phyloP scores from a whole-genome alignment of 2,113 vertebrate species.

The Puma concolor region DNA sequence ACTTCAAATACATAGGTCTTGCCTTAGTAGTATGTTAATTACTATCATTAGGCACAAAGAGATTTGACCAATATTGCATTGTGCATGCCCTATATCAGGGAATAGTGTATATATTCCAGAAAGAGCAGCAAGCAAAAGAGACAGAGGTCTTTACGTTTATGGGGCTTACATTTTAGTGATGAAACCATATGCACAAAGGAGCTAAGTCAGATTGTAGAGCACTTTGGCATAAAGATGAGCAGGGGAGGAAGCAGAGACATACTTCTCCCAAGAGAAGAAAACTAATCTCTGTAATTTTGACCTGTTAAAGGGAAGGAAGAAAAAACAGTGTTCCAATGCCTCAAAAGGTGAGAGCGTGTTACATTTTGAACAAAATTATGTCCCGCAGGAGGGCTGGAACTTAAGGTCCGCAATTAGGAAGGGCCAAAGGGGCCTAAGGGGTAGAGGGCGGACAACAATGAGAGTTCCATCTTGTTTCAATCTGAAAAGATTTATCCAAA shows the following conservation, averaged over 20 bases:
- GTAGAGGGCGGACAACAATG: background rate
- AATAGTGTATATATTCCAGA: background rate
- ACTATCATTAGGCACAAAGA: background rate
- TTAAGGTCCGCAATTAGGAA: background rate
- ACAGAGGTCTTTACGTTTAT: too few relatives aligned
- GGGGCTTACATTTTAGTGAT: background rate
- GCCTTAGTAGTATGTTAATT: background rate
- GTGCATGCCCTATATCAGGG: background rate
- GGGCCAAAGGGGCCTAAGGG: background rate
- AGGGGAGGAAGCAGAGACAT: background rate
- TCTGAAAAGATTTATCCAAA: background rate
- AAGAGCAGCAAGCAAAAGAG: background rate
- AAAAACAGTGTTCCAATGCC: background rate
- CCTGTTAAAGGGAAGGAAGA: background rate
- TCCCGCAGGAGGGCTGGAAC: rapidly evolving
- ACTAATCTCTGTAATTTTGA: too few relatives aligned
- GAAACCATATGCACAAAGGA: background rate
- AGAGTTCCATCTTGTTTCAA: background rate
- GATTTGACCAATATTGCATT: background rate
- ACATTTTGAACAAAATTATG: background rate
- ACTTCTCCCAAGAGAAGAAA: background rate
- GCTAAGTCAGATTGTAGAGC: background rate
- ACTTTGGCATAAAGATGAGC: too few relatives aligned
- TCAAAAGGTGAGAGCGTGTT: background rate
- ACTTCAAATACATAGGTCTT: background rate